Conservation (phyloP, 2,113 vertebrate genomes). For the Grammomys surdaster region DNA sequence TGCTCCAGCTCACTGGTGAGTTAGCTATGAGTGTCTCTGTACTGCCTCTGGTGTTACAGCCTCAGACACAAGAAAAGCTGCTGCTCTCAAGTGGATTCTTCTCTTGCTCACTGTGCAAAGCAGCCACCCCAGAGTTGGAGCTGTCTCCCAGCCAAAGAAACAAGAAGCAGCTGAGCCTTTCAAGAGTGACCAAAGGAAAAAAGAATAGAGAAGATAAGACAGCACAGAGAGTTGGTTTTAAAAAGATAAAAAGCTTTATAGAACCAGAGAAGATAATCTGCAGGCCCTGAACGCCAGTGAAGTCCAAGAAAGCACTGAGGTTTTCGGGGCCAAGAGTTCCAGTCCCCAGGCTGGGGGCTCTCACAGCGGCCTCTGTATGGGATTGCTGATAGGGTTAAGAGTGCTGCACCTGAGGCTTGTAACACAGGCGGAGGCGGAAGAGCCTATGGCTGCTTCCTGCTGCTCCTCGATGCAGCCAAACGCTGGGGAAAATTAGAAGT, state of each 20-base stretch:
- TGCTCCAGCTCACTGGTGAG: not conserved
- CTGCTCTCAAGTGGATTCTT: not conserved
- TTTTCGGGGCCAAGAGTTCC: not conserved
- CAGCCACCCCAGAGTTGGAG: not conserved
- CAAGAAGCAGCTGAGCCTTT: too few relatives aligned
- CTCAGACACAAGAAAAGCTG: not conserved
- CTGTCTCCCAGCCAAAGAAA: not conserved
- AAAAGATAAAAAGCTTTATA: not conserved
- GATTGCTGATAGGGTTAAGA: not conserved
- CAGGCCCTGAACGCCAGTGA: not conserved
- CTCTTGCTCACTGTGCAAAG: too few relatives aligned
- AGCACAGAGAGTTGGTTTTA: not conserved
- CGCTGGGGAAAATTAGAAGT: not conserved
- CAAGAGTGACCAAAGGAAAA: not conserved
- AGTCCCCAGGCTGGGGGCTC: not conserved
- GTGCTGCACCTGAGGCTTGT: too few relatives aligned
- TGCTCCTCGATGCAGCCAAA: too few relatives aligned
- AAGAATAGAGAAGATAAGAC: not conserved
- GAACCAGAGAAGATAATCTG: not conserved
- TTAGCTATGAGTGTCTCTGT: not conserved
- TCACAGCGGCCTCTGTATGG: not conserved
- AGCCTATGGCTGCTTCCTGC: not conserved
- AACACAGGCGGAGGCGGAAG: not conserved
- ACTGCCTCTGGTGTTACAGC: not conserved
- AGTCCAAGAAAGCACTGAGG: not conserved